These are phyloP conservation scores for Hybos culiciformis DNA, from an alignment of 2,888 invertebrate species.

Conservation along the genomic window DNA sequence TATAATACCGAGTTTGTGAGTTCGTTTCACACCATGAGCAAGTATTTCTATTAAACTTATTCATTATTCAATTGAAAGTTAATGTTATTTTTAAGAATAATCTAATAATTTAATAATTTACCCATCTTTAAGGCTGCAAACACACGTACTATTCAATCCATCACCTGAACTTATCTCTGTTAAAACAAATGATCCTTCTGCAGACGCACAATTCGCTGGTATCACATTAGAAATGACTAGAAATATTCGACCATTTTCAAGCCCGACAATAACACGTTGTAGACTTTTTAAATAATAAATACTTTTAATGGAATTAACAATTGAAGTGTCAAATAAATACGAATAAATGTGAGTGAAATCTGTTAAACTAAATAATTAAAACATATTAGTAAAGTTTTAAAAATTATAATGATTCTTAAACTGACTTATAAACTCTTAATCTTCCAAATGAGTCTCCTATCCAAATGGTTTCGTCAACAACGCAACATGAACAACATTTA, in stretches of 20 bases:
- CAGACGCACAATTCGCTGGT: conserved; percentile 45
- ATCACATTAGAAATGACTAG: conserved; percentile 49
- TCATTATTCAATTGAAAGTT: not conserved
- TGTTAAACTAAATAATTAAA: conserved; percentile 32
- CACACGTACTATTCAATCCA: conserved; percentile 53
- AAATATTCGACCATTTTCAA: conserved; percentile 66
- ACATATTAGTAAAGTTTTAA: conserved; percentile 5
- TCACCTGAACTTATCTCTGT: conserved; percentile 61
- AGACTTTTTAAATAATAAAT: conserved; percentile 51
- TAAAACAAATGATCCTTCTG: conserved; percentile 63
- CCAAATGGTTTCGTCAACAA: conserved; percentile 70
- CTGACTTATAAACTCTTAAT: conserved; percentile 70
- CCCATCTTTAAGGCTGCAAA: conserved; percentile 31
- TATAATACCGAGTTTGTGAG: not conserved
- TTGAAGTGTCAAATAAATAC: conserved; percentile 53
- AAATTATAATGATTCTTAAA: conserved; percentile 1
- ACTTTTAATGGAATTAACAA: conserved; percentile 50
- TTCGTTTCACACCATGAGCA: not conserved
- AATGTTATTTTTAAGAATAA: not conserved
- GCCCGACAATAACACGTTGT: conserved; percentile 65
- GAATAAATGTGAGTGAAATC: conserved; percentile 46
- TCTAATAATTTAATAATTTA: conserved; percentile 20
- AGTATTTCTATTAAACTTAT: not conserved
- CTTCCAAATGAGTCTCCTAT: conserved; percentile 79
- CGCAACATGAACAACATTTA: conserved; percentile 41